Percentiles rank a stretch among this genome's conserved stretches.
Evolutionary conservation across 2,888 invertebrate species (phyloP).

Genomic region (Teleogryllus oceanicus): DNA sequence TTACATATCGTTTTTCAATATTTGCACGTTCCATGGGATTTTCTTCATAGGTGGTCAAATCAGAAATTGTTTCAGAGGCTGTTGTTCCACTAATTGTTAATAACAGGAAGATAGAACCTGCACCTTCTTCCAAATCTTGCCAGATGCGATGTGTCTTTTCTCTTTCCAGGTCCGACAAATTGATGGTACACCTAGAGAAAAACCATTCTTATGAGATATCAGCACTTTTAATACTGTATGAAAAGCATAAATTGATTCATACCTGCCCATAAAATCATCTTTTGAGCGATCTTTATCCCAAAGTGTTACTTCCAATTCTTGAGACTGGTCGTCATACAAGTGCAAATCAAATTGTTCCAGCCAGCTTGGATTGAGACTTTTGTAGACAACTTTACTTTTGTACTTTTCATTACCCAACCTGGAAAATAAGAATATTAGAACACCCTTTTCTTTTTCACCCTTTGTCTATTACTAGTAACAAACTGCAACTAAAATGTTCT

Average conservation of each 20-base stretch:
- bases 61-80: constrained; percentile 88
- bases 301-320: constrained; percentile 84
- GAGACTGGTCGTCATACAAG: constrained; percentile 89
- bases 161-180: constrained; percentile 76
- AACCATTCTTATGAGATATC: neutral
- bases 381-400: constrained; percentile 76
- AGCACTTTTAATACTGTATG: neutral
- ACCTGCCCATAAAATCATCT: constrained; percentile 84
- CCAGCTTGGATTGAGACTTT: constrained; percentile 87
- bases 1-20: constrained; percentile 67
- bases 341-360: constrained; percentile 96
- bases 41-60: constrained; percentile 79
- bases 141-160: constrained; percentile 90
- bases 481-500: too few species aligned
- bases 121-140: constrained; percentile 85
- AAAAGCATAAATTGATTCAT: constrained; percentile 33
- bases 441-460: neutral
- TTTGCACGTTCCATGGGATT: constrained; percentile 66
- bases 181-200: constrained; percentile 71
- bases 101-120: constrained; percentile 75
- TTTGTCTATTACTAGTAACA: too few species aligned
- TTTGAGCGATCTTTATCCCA: constrained; percentile 86
- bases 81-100: constrained; percentile 94
- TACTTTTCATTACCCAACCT: constrained; percentile 96
- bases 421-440: constrained; percentile 38